Conservation (phyloP, 2,888 invertebrate species). For the Drosophila affinis region DNA sequence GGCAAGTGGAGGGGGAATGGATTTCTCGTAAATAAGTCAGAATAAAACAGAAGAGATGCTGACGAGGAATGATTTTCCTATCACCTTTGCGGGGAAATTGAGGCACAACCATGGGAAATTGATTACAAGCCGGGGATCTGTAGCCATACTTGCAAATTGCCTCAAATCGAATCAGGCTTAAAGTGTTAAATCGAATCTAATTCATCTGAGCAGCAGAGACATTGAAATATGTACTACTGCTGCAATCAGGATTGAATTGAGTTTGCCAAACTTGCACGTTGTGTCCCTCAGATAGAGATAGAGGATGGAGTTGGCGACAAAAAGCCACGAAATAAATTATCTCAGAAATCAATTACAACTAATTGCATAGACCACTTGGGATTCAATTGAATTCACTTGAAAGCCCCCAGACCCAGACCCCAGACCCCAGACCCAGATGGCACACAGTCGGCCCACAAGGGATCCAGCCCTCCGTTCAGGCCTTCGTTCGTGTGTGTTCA, state of each 20-base stretch:
- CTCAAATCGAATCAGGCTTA: slow-evolving; percentile 42
- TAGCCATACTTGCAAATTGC: slow-evolving; percentile 15
- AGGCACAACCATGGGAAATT: slow-evolving; percentile 20
- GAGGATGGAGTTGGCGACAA: slow-evolving; percentile 58
- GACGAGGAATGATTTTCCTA: not conserved
- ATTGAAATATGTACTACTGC: slow-evolving; percentile 35
- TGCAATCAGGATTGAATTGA: slow-evolving; percentile 31
- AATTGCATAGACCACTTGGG: slow-evolving; percentile 74
- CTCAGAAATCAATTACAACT: slow-evolving; percentile 75
- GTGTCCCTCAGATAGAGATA: not conserved
- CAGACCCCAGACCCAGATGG: not conserved
- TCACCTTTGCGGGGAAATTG: not conserved
- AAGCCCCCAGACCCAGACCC: slow-evolving; percentile 27
- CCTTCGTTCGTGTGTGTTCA: slow-evolving; percentile 18
- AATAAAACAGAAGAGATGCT: not conserved
- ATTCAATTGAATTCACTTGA: slow-evolving; percentile 72
- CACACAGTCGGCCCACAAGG: slow-evolving; percentile 6
- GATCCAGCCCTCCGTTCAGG: not conserved
- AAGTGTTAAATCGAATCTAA: slow-evolving; percentile 51
- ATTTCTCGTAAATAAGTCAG: not conserved
- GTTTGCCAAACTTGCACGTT: slow-evolving; percentile 54
- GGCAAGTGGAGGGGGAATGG: not conserved
- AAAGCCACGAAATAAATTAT: slow-evolving; percentile 73
- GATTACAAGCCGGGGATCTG: not conserved
- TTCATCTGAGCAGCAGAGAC: slow-evolving; percentile 59